A percentile compares a stretch with the other conserved stretches of the same genome.
Conservation (phyloP, 2,113 vertebrate species). For the Candoia aspera region DNA sequence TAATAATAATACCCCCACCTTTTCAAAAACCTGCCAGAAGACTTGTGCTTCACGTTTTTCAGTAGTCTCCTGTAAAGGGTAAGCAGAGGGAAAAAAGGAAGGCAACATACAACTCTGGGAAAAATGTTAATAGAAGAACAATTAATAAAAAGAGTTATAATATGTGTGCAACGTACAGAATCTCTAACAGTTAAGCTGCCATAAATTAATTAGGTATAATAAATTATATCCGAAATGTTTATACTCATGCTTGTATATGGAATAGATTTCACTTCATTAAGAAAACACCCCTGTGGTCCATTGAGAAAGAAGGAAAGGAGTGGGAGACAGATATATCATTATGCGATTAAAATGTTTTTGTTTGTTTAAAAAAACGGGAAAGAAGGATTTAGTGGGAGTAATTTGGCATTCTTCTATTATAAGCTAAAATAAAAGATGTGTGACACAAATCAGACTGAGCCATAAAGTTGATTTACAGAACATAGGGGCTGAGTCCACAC, state of each 20-base stretch:
- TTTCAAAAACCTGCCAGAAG: background rate
- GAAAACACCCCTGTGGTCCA: background rate
- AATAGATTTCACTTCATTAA: background rate
- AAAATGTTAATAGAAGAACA: background rate
- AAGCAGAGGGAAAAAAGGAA: background rate
- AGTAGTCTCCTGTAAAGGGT: background rate
- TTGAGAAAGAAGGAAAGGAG: background rate
- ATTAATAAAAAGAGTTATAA: background rate
- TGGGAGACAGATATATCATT: background rate
- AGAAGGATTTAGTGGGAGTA: background rate
- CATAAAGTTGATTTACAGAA: background rate
- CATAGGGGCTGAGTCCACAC: background rate
- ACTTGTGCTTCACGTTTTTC: background rate
- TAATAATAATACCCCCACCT: background rate
- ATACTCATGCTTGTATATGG: background rate
- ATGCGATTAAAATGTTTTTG: background rate
- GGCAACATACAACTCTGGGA: background rate
- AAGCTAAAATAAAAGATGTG: background rate
- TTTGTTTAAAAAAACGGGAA: background rate
- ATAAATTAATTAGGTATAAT: conserved; percentile 1
- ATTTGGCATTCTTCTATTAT: background rate
- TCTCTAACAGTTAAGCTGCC: background rate
- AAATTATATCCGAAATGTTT: background rate
- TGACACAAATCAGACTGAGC: background rate
- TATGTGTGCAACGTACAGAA: background rate